Evolutionary conservation across 2,888 invertebrate species (phyloP).

Genomic region (Hypomecis punctinalis): DNA sequence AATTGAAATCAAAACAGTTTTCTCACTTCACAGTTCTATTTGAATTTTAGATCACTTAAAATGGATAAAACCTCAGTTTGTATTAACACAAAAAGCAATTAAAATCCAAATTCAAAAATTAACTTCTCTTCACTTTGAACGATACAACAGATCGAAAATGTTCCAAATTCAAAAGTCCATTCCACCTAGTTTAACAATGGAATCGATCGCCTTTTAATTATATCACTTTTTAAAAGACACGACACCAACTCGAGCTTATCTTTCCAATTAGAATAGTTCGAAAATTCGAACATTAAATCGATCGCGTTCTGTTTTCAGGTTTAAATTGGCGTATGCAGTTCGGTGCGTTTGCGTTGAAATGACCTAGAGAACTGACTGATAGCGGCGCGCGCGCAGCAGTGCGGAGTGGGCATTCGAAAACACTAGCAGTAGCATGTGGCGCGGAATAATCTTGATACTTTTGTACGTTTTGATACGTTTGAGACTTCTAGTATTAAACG

Average conservation of each 20-base stretch:
- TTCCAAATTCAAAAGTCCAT: slow-evolving; percentile 6
- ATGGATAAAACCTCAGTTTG: no score
- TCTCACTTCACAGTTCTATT: no score
- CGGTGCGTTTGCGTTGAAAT: slow-evolving; percentile 56
- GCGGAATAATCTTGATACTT: slow-evolving; percentile 52
- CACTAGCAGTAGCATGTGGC: slow-evolving; percentile 35
- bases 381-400: slow-evolving; percentile 60
- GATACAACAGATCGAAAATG: neutral
- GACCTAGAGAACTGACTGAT: slow-evolving; percentile 74
- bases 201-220: no score
- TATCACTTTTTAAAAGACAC: no score
- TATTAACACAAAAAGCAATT: neutral
- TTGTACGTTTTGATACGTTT: no score
- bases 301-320: slow-evolving; percentile 19
- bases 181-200: neutral
- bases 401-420: slow-evolving; percentile 63
- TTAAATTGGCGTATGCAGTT: neutral
- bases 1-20: no score
- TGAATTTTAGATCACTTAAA: no score
- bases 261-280: neutral
- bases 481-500: neutral
- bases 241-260: no score
- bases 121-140: no score
- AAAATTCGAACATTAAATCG: slow-evolving; percentile 4
- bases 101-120: neutral